Evolutionary conservation across 2,888 invertebrate species (phyloP), one percentile per base, ranked within the genome.

Genomic region (Sceliomorpha sp.): DNA sequence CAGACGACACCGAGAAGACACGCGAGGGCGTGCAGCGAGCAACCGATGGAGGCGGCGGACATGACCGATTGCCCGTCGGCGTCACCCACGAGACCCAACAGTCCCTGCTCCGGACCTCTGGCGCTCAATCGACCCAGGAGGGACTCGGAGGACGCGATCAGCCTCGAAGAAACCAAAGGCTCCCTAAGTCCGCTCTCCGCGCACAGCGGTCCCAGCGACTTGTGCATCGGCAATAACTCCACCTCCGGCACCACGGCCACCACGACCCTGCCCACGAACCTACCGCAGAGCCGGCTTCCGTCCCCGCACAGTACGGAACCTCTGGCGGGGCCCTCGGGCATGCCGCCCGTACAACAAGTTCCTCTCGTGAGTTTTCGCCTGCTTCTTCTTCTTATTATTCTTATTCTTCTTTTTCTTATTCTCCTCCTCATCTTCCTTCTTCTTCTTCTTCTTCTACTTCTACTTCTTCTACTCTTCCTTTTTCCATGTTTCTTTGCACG

Each of bases 301-400:
- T 93, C 93, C 80, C 93, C 93, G 40, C 90, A 92, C 79, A 89
- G 89, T 79, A 91, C 91, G 82, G 93, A 93, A 85, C 93, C 93
- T 26, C 90, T 94, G 44, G 93, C 95, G 70, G 95, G 95, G 70
- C 94, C 95, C n/a, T 95, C 95, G 39, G 95, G 94, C 72, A 90
- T 96, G 83, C 94, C 95, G 60, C 96, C 96, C 62, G 95, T 95
- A 80, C 96, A 96, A 89, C 94, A 95, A 92, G 95, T 94, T 89
- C 96, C 96, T 87, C 91, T 96, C 91, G 96, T 96, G 89, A 92
- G 92, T 89, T 31, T 29, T 32, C 10, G 9, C 7, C 15, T 31
- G 17, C 7, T 8, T 14, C 1, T 27, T 13, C 12, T 6, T 51
- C 8, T 29, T 3, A n/a, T 31, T 20, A 15, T 26, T 8, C 9